A percentile compares a stretch with the other conserved stretches of the same genome.
Evolutionary conservation across 2,888 invertebrate species (phyloP).

Genomic region (Hypselothyrea guttata): DNA sequence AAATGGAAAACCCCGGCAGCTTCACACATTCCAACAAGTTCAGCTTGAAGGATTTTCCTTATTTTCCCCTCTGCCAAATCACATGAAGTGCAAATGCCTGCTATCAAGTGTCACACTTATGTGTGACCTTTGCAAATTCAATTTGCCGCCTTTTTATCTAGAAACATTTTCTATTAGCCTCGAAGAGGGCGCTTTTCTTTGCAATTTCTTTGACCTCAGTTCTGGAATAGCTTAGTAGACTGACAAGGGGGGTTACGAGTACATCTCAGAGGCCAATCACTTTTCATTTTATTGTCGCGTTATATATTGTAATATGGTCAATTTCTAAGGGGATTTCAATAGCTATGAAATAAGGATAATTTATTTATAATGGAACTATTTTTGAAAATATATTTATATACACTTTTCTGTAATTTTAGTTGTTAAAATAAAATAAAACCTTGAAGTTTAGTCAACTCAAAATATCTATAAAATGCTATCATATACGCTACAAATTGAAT

Average conservation of each 20-base stretch:
- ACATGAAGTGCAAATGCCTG: slow-evolving; percentile 66
- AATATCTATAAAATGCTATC: slow-evolving; percentile 61
- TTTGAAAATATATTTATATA: background rate
- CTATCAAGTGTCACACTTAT: slow-evolving; percentile 77
- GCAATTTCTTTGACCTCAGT: slow-evolving; percentile 20
- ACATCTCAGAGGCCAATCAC: slow-evolving; percentile 13
- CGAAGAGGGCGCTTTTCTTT: slow-evolving; percentile 21
- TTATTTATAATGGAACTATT: no score
- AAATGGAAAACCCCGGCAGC: slow-evolving; percentile 41
- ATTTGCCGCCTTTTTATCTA: slow-evolving; percentile 80
- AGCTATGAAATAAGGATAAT: background rate
- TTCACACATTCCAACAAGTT: slow-evolving; percentile 55
- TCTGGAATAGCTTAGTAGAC: slow-evolving; percentile 29
- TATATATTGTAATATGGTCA: background rate
- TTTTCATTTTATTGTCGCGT: background rate
- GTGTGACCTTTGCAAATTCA: slow-evolving; percentile 81
- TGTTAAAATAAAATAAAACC: background rate
- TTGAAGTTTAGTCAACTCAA: no score
- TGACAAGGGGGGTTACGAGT: background rate
- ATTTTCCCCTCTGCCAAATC: background rate
- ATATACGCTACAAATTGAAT: slow-evolving; percentile 75
- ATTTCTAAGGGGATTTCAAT: background rate
- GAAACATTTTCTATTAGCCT: slow-evolving; percentile 79
- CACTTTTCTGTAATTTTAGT: background rate
- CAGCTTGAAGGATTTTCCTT: slow-evolving; percentile 21